Conservation (phyloP, 2,888 invertebrate species). For the Meiosimyza platycephala region DNA sequence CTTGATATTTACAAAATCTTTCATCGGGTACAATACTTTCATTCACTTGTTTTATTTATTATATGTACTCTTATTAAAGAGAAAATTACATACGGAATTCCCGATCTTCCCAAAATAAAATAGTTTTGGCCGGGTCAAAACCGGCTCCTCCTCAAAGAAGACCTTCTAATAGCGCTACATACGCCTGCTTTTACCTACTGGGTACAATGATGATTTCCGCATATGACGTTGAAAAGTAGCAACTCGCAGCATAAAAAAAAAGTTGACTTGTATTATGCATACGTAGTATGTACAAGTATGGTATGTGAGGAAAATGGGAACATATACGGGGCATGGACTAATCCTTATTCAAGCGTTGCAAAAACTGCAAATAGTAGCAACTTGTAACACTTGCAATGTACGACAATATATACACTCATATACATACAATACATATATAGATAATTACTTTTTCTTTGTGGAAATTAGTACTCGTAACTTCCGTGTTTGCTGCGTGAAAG, state of each 20-base stretch:
- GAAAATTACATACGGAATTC: too few species aligned
- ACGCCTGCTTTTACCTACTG: background rate
- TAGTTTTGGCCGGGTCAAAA: too few species aligned
- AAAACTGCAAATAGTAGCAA: constrained; percentile 15
- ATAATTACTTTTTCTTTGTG: too few species aligned
- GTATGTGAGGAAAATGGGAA: background rate
- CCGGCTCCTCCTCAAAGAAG: background rate
- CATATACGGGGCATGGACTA: constrained; percentile 8
- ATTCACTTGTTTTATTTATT: too few species aligned
- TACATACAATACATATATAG: too few species aligned
- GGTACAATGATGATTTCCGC: constrained; percentile 18
- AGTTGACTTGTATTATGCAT: background rate
- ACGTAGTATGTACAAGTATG: background rate
- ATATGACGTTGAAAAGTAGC: constrained; percentile 1
- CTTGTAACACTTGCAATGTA: background rate
- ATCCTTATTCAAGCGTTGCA: constrained; percentile 28
- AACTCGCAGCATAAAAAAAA: background rate
- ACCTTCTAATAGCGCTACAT: too few species aligned
- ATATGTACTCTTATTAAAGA: too few species aligned
- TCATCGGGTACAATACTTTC: too few species aligned
- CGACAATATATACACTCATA: background rate
- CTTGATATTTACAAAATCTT: too few species aligned
- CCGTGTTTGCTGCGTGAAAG: too few species aligned
- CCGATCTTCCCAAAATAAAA: too few species aligned
- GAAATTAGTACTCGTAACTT: too few species aligned